These are phyloP conservation scores for Apamea epomidion DNA, from an alignment of 2,888 invertebrate genomes.

Conservation along the genomic window DNA sequence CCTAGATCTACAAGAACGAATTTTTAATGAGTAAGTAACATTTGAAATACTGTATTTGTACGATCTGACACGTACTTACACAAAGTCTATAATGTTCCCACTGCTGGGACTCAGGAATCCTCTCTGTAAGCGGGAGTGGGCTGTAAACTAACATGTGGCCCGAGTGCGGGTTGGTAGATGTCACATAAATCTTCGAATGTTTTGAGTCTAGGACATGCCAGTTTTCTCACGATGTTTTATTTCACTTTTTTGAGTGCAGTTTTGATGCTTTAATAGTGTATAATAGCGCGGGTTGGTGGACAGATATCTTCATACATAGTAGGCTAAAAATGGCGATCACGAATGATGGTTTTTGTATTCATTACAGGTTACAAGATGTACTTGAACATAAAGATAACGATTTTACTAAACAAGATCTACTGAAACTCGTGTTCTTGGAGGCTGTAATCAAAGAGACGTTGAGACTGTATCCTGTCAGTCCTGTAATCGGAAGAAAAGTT, in stretches of 20 bases:
- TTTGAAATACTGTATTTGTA: not conserved
- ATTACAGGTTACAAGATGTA: constrained; percentile 37
- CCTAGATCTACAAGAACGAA: constrained; percentile 31
- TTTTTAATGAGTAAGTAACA: constrained; percentile 25
- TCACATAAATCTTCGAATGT: too few relatives aligned
- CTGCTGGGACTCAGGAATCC: not conserved
- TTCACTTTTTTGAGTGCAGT: too few relatives aligned
- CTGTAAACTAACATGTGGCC: too few relatives aligned
- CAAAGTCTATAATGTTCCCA: not conserved
- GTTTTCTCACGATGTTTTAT: too few relatives aligned
- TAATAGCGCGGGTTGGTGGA: too few relatives aligned
- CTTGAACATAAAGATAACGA: constrained; percentile 23
- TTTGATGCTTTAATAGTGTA: too few relatives aligned
- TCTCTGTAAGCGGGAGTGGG: not conserved
- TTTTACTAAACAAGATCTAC: constrained; percentile 38
- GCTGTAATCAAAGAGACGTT: constrained; percentile 55
- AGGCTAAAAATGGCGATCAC: not conserved
- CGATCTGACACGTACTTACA: not conserved
- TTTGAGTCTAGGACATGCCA: too few relatives aligned
- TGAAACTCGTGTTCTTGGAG: constrained; percentile 41
- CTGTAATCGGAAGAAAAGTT: constrained; percentile 34
- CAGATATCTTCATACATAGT: too few relatives aligned
- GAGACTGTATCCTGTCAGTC: constrained; percentile 46
- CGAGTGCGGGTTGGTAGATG: too few relatives aligned
- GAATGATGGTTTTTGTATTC: not conserved